phyloP scores from a whole-genome alignment of 1,140 invertebrate genomes.

The Drosophila busckii region DNA sequence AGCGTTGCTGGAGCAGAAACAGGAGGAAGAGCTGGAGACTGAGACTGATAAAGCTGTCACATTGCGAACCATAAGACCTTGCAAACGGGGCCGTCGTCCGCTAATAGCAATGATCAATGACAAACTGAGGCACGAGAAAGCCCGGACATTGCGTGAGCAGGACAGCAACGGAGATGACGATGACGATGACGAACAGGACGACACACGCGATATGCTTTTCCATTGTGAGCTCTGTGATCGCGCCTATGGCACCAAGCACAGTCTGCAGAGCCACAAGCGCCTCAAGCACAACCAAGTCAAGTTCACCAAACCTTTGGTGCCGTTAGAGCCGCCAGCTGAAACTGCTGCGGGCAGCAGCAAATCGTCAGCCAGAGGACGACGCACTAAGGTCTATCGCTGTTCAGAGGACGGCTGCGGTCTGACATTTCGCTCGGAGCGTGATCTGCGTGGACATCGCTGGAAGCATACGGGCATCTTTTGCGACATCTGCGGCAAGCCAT shows the following conservation, averaged over 20 bases:
- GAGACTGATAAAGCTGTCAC: constrained; percentile 9
- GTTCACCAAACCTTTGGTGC: neutral
- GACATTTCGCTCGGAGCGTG: constrained; percentile 61
- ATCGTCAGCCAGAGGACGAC: constrained; percentile 29
- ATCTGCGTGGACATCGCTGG: constrained; percentile 59
- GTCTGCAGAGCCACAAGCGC: constrained; percentile 55
- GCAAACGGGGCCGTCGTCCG: too few relatives aligned
- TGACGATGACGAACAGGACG: constrained; percentile 11
- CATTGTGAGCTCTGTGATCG: constrained; percentile 59
- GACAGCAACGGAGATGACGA: neutral
- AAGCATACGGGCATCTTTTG: constrained; percentile 73
- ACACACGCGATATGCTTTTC: constrained; percentile 58
- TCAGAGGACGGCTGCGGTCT: constrained; percentile 45
- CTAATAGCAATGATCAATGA: too few relatives aligned
- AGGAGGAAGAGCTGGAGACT: neutral
- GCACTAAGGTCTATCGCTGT: constrained; percentile 49
- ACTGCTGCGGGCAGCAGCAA: neutral
- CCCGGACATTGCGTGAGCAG: constrained; percentile 13
- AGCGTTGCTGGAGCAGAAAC: constrained; percentile 11
- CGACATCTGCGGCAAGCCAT: constrained; percentile 69
- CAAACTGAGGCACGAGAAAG: neutral
- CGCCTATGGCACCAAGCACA: constrained; percentile 58
- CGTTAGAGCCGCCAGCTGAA: neutral
- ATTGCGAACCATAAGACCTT: too few relatives aligned
- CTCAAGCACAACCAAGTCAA: constrained; percentile 39